These are phyloP conservation scores for Athalia cordata DNA, from an alignment of 2,888 invertebrate species.

Conservation along the genomic window DNA sequence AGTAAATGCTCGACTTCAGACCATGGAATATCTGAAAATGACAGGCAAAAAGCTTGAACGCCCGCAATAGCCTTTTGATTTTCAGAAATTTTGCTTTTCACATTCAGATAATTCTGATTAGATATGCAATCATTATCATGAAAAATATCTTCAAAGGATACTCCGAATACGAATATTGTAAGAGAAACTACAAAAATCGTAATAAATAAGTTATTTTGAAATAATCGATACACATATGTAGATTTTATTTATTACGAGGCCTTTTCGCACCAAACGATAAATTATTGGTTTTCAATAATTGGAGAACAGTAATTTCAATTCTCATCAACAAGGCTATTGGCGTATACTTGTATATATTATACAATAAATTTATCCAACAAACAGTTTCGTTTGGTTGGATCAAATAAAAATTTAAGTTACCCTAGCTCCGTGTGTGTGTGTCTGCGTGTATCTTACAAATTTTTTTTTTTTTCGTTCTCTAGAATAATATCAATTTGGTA, in stretches of 20 bases:
- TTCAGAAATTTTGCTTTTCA: background rate
- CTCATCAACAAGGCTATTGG: constrained; percentile 15
- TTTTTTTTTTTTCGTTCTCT: background rate
- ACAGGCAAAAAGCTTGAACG: constrained; percentile 20
- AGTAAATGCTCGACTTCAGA: constrained; percentile 12
- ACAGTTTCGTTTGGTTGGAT: constrained; percentile 26
- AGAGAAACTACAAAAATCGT: constrained; percentile 27
- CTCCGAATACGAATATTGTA: constrained; percentile 30
- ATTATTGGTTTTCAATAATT: background rate
- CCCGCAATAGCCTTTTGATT: constrained; percentile 25
- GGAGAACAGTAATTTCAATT: constrained; percentile 12
- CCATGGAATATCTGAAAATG: constrained; percentile 38
- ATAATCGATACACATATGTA: constrained; percentile 10
- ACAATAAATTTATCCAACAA: constrained; percentile 37
- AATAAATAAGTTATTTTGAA: constrained; percentile 39
- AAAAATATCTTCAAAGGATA: constrained; percentile 1
- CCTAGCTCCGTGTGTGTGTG: constrained; percentile 20
- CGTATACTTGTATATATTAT: constrained; percentile 38
- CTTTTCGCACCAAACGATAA: constrained; percentile 25
- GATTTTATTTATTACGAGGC: constrained; percentile 33
- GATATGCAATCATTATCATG: constrained; percentile 24
- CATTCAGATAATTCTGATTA: constrained; percentile 18
- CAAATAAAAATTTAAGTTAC: constrained; percentile 1
- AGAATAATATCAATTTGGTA: background rate
- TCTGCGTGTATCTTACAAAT: background rate